A percentile compares a stretch with the other conserved stretches of the same genome.
Conservation (phyloP, 2,888 invertebrate genomes). For the Plebejus argus region DNA sequence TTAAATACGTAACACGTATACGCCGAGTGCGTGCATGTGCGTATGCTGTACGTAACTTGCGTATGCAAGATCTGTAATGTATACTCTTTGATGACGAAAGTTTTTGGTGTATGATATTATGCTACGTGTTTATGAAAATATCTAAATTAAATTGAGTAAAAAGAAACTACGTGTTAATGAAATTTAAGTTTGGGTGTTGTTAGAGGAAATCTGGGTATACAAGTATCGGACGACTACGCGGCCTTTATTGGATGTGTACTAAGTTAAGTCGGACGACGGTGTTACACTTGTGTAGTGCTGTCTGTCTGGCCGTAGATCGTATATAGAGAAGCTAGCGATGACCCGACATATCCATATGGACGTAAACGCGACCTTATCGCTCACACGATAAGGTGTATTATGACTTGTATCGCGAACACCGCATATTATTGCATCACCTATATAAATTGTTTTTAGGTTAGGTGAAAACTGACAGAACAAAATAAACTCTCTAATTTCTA, state of each 20-base stretch:
- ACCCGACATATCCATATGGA: conserved; percentile 29
- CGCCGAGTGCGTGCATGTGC: background rate
- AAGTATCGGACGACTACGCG: conserved; percentile 11
- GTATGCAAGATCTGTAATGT: background rate
- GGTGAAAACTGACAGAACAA: background rate
- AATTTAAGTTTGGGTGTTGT: background rate
- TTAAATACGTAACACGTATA: background rate
- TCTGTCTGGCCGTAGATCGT: background rate
- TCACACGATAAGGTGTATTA: background rate
- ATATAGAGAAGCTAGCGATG: conserved; percentile 26
- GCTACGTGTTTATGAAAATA: too few relatives aligned
- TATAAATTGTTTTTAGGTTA: conserved; percentile 17
- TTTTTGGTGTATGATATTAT: background rate
- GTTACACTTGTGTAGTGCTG: background rate
- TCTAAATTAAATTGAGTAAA: background rate
- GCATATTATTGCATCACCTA: conserved; percentile 21
- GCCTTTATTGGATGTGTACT: background rate
- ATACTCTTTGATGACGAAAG: background rate
- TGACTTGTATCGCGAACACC: conserved; percentile 20
- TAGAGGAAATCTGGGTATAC: background rate
- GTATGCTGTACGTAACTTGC: background rate
- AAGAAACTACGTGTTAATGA: background rate
- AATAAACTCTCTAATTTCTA: conserved; percentile 4
- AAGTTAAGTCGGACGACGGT: background rate
- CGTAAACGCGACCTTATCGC: conserved; percentile 23